Percentiles rank a stretch among this genome's conserved stretches.
phyloP scores from a whole-genome alignment of 2,113 vertebrate genomes.

The Narcine bancroftii region DNA sequence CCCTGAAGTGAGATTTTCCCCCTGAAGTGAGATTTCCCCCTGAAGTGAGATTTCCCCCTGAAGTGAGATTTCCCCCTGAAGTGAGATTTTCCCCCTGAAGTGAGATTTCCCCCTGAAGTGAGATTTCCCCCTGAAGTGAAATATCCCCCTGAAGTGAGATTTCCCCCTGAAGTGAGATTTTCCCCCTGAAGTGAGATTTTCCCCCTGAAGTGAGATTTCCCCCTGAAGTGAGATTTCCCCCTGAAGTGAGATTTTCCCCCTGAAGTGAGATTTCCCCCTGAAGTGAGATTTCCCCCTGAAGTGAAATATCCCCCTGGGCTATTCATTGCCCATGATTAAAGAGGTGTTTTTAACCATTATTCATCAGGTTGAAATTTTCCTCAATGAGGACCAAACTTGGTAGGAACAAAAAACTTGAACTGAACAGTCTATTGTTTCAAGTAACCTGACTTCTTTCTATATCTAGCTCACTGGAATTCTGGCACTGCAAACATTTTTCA shows the following conservation, averaged over 20 bases:
- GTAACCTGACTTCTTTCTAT: not conserved
- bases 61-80: not conserved
- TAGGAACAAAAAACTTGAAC: not conserved
- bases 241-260: too few relatives aligned
- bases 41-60: not conserved
- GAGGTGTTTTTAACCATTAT: not conserved
- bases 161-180: not conserved
- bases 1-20: too few relatives aligned
- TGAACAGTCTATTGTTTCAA: not conserved
- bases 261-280: too few relatives aligned
- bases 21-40: not conserved
- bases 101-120: too few relatives aligned
- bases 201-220: not conserved
- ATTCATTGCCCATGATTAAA: too few relatives aligned
- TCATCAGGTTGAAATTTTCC: not conserved
- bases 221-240: not conserved
- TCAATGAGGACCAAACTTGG: not conserved
- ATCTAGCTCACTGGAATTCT: constrained; percentile 14
- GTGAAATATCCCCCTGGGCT: too few relatives aligned
- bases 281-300: not conserved
- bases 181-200: not conserved
- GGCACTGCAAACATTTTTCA: not conserved
- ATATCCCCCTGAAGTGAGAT: not conserved
- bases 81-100: too few relatives aligned
- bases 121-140: not conserved